Base-by-base conservation (phyloP, 2,113 vertebrate genomes). In the Percopsis transmontana region DNA sequence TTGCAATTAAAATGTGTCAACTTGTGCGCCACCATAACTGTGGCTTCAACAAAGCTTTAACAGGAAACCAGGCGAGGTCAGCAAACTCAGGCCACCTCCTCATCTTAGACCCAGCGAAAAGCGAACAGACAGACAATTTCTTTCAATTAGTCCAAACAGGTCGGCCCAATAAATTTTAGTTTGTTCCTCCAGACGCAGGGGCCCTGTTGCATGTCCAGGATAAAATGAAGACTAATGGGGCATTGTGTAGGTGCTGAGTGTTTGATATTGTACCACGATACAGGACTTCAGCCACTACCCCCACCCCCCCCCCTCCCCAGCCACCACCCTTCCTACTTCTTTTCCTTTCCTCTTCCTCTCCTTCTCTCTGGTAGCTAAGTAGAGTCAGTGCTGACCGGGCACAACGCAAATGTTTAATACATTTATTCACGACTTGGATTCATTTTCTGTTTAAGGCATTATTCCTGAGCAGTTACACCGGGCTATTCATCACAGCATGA, bases 161-260 rank as follows among this genome's bases (percentile, higher is more conserved):
- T 82, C 79, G 66, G 77, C 82, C 88, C 90, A 89, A 93, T 92
- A 91, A 80, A 91, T 93, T 93, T 88, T 74, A 89, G 91, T 93
- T 92, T 92, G 90, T 90, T 83, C 82, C 83, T 81, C 69, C 76
- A 87, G 91, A 92, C 89, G 48, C 76, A 70, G 63, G 74, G 74
- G 86, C 90, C 89, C 89, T 89, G 90, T 91, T 89, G 90, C 80
- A 87, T 79, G 89, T 91, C 89, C 77, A 18, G 63, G 68, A 62
- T 62, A 88, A 89, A 93, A 93, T 93, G 89, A 93, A 92, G 92
- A 93, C 87, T 92, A 93, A 93, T 93, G 90, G 77, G 68, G 68
- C 76, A 51, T 80, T 72, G 80, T 79, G 81, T 72, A 79, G 90
- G 76, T 88, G 89, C 88, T 90, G 90, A 91, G 90, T 80, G 82